phyloP scores from a whole-genome alignment of 2,797 vertebrate genomes.

The Cichlasoma orientale region DNA sequence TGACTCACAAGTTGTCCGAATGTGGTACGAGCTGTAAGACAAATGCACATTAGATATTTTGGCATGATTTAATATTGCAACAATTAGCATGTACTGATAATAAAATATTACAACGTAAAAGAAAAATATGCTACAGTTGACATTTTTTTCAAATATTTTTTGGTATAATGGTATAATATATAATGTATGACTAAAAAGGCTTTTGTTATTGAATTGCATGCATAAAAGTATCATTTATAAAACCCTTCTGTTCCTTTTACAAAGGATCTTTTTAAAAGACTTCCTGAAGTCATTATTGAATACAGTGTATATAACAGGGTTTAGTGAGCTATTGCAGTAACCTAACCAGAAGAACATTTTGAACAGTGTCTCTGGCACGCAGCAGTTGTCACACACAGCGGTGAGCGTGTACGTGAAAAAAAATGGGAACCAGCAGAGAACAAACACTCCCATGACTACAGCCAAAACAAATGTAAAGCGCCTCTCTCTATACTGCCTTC shows the following conservation, averaged over 20 bases:
- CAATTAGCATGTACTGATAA: conserved; percentile 16
- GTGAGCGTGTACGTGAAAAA: conserved; percentile 93
- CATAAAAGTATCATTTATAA: conserved; percentile 29
- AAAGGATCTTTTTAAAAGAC: conserved; percentile 93
- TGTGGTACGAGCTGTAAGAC: conserved; percentile 11
- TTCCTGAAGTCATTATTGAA: conserved; percentile 94
- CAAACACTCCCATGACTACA: conserved; percentile 94
- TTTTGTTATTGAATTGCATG: neutral
- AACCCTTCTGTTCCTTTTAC: conserved; percentile 80
- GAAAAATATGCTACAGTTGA: neutral
- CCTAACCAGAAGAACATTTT: conserved; percentile 96
- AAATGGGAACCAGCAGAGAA: conserved; percentile 97
- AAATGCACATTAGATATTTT: conserved; percentile 1
- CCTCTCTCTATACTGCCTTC: conserved; percentile 89
- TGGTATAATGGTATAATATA: conserved; percentile 21
- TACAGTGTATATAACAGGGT: conserved; percentile 94
- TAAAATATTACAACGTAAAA: conserved; percentile 3
- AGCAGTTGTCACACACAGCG: conserved; percentile 83
- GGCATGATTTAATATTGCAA: conserved; percentile 29
- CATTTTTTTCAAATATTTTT: neutral
- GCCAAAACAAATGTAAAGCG: conserved; percentile 95
- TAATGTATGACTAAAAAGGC: neutral
- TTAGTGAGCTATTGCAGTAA: conserved; percentile 95
- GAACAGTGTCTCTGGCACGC: conserved; percentile 86
- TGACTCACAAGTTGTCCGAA: conserved; percentile 1